A percentile compares a stretch with the other conserved stretches of the same genome.
These are phyloP conservation scores for Dicaeum eximium DNA, from an alignment of 2,113 vertebrate genomes.

Conservation along the genomic window DNA sequence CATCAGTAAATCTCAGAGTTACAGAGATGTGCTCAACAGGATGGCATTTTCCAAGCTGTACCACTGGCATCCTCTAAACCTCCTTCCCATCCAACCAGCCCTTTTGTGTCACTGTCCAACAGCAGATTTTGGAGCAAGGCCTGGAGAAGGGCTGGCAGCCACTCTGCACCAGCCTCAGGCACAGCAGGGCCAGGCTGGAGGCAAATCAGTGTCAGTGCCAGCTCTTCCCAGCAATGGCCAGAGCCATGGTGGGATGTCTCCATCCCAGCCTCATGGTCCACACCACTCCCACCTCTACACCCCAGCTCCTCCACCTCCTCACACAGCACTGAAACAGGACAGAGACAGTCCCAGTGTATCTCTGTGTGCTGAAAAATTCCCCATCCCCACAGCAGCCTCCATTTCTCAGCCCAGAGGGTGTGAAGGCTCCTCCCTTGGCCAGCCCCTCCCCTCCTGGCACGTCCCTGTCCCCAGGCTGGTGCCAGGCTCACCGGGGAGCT, in stretches of 20 bases:
- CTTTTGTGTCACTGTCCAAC: background rate
- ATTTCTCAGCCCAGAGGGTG: background rate
- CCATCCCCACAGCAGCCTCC: background rate
- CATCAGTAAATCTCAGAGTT: background rate
- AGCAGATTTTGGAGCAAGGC: background rate
- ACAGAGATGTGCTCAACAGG: accelerated
- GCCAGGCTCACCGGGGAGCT: slow-evolving; percentile 86
- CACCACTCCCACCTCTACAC: no score
- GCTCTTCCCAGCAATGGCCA: background rate
- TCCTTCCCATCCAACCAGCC: background rate
- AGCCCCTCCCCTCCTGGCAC: background rate
- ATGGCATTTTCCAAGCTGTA: background rate
- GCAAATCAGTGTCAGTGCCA: background rate
- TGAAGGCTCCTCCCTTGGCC: background rate
- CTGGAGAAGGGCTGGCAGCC: background rate
- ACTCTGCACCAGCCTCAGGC: background rate
- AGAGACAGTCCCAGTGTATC: background rate
- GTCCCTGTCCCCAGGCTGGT: accelerated
- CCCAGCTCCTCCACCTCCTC: background rate
- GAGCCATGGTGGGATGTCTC: accelerated
- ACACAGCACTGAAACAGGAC: background rate
- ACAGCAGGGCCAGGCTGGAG: background rate
- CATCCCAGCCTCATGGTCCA: accelerated
- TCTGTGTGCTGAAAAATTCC: background rate
- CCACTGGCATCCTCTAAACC: background rate